Percentiles rank a stretch among this genome's conserved stretches.
Evolutionary conservation across 2,797 vertebrate genomes (phyloP).

Genomic region (Gouania willdenowi): DNA sequence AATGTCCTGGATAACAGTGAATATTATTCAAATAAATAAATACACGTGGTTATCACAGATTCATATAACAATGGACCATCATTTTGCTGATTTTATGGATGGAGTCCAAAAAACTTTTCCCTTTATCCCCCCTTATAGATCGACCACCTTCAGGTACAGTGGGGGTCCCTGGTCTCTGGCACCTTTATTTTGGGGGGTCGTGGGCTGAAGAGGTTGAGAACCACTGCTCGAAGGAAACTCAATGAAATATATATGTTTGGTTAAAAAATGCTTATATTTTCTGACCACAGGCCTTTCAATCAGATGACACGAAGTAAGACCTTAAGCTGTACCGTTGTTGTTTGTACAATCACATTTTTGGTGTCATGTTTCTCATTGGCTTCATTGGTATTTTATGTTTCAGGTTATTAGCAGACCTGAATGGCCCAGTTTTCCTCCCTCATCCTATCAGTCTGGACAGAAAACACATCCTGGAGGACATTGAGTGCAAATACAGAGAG

Average conservation of each 20-base stretch:
- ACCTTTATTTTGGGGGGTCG: no score
- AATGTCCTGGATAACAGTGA: no score
- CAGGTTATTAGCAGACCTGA: slow-evolving; percentile 64
- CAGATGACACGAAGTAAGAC: slow-evolving; percentile 74
- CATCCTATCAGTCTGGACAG: slow-evolving; percentile 57
- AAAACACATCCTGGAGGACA: slow-evolving; percentile 65
- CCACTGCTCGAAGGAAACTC: no score
- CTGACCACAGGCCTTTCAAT: slow-evolving; percentile 68
- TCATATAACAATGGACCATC: no score
- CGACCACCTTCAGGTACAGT: no score
- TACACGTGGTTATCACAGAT: no score
- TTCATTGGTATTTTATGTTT: slow-evolving; percentile 4
- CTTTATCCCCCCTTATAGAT: no score
- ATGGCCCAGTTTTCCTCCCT: slow-evolving; percentile 55
- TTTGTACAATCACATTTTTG: background rate
- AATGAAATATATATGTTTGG: background rate
- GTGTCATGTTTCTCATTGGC: background rate
- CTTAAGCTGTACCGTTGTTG: background rate
- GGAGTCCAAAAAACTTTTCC: no score
- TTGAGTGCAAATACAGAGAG: slow-evolving; percentile 69
- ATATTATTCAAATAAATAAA: no score
- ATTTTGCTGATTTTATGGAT: no score
- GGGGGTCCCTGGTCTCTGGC: no score
- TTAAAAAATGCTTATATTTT: slow-evolving; percentile 19
- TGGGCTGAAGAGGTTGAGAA: no score